phyloP scores from a whole-genome alignment of 2,888 invertebrate genomes.

The Sphecodes monilicornis region DNA sequence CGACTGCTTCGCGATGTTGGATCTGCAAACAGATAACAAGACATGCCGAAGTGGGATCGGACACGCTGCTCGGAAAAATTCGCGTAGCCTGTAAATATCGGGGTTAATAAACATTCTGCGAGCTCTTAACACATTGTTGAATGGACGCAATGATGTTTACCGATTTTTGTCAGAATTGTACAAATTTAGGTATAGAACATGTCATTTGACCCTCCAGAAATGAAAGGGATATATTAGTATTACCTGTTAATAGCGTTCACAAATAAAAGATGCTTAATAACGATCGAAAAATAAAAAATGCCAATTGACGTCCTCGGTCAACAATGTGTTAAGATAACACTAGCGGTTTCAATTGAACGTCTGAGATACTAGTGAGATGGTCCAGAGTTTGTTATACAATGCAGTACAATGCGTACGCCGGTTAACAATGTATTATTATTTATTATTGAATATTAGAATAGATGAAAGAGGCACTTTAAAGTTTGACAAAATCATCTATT shows the following conservation, averaged over 20 bases:
- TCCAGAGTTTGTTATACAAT: neutral
- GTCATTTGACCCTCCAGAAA: no score
- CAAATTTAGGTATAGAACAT: neutral
- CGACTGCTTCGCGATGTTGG: constrained; percentile 30
- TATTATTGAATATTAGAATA: neutral
- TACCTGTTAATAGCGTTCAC: neutral
- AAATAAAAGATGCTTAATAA: neutral
- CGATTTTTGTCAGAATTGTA: neutral
- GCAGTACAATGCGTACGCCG: neutral
- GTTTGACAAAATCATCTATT: neutral
- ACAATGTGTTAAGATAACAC: neutral
- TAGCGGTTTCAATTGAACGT: neutral
- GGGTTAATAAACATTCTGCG: neutral
- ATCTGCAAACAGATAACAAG: constrained; percentile 61
- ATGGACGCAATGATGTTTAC: neutral
- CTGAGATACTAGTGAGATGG: neutral
- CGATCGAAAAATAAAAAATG: neutral
- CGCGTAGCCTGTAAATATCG: neutral
- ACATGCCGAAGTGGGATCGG: constrained; percentile 21
- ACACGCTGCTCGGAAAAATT: constrained; percentile 7
- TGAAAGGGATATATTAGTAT: neutral
- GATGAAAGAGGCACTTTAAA: neutral
- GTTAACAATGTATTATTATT: neutral
- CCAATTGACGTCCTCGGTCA: neutral
- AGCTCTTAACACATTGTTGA: neutral